Percentiles rank a stretch among this genome's conserved stretches.
Evolutionary conservation across 2,888 invertebrate species (phyloP).

Genomic region (Troides aeacus): DNA sequence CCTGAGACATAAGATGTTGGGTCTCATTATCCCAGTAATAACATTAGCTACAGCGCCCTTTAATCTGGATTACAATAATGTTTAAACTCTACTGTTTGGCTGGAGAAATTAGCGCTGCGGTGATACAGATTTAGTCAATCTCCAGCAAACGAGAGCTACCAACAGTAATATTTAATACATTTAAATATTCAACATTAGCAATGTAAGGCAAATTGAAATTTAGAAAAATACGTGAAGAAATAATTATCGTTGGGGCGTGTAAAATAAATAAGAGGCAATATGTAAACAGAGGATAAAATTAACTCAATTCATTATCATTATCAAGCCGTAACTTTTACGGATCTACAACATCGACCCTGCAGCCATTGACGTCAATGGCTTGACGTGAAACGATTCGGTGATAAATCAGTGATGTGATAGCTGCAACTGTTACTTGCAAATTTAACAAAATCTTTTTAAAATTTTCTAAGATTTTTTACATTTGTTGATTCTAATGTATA

Average conservation of each 20-base stretch:
- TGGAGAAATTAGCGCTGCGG: too few relatives aligned
- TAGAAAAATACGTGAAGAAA: not conserved
- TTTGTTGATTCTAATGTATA: too few relatives aligned
- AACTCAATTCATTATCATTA: conserved; percentile 13
- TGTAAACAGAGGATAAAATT: not conserved
- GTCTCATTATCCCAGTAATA: too few relatives aligned
- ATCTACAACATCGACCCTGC: conserved; percentile 19
- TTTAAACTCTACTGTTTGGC: too few relatives aligned
- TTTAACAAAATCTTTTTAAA: not conserved
- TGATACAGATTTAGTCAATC: too few relatives aligned
- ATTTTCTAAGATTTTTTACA: not conserved
- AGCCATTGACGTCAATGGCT: conserved; percentile 25
- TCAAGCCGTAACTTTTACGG: conserved; percentile 4
- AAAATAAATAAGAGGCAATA: not conserved
- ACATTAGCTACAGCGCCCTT: too few relatives aligned
- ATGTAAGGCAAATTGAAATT: not conserved
- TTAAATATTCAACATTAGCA: too few relatives aligned
- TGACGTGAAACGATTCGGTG: conserved; percentile 20
- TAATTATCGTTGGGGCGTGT: not conserved
- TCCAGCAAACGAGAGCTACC: too few relatives aligned
- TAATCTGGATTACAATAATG: too few relatives aligned
- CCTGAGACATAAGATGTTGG: too few relatives aligned
- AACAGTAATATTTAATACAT: too few relatives aligned
- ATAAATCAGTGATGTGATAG: conserved; percentile 4
- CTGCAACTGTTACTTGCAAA: not conserved